Evolutionary conservation across 2,888 invertebrate genomes (phyloP).

Genomic region (Yponomeuta evonymella): DNA sequence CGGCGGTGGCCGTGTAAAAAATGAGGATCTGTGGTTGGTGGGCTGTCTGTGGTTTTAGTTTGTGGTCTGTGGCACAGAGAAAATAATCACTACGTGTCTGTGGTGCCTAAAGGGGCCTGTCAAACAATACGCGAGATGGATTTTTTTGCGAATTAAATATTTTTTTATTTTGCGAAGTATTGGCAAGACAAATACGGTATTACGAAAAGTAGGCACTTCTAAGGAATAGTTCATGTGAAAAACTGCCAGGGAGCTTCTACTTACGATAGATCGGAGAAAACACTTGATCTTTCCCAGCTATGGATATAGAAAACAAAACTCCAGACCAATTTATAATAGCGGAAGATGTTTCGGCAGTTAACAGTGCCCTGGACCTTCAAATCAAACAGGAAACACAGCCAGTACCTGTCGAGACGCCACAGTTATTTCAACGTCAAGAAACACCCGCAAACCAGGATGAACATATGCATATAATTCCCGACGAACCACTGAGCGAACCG

Average conservation of each 20-base stretch:
- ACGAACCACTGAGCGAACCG: not conserved
- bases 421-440: not conserved
- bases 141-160: not conserved
- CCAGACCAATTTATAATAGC: not conserved
- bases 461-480: not conserved
- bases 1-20: too few relatives aligned
- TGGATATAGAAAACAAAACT: not conserved
- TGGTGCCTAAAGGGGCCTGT: too few relatives aligned
- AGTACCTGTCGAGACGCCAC: not conserved
- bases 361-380: not conserved
- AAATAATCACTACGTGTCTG: too few relatives aligned
- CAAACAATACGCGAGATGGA: too few relatives aligned
- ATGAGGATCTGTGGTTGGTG: too few relatives aligned
- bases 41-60: too few relatives aligned
- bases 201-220: not conserved
- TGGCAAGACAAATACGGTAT: not conserved
- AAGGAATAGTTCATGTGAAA: not conserved
- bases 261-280: not conserved
- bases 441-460: not conserved
- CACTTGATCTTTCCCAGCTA: not conserved
- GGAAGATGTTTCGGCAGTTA: not conserved
- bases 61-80: too few relatives aligned
- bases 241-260: not conserved
- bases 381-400: not conserved
- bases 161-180: not conserved